Evolutionary conservation across 2,888 invertebrate species (phyloP), one percentile per base, ranked within the genome.

Genomic region (Agapetus fuscipes): DNA sequence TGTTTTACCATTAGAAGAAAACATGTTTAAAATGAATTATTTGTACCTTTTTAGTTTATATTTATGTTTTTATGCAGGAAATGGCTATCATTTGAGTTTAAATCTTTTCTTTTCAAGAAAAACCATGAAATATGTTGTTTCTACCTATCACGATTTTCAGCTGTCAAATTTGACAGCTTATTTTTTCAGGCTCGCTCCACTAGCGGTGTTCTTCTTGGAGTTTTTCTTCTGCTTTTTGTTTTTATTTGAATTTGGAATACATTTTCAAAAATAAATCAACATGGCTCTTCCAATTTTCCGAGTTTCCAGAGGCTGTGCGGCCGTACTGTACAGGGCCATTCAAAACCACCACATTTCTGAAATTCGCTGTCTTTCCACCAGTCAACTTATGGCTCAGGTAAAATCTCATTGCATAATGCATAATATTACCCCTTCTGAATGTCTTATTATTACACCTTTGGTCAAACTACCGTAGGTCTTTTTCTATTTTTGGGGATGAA

Each of bases 331-430:
- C 26, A 32, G 39, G 27, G 25, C 36, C 11, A 29, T 20, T 20
- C 16, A 36, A 32, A 31, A 39, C 9, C 30, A 20, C 13, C 32
- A 32, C 11, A 1, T 20, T 10, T 36, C 36, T 3, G 35, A 30
- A n/a, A 6, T 31, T 24, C 31, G 43, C 24, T 39, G 28, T 16
- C 14, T 43, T n/a, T 20, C 39, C 10, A 43, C 39, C 17, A 36
- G 34, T 14, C 32, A 36, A 34, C 14, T 43, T 36, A 34, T 43
- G 37, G 37, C 36, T 20, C 39, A 43, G 43, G 43, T 43, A 39
- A 16, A 28, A 32, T 20, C 5, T 4, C 20, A 20, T 20, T 20
- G 20, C 20, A 20, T 20, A 20, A 20, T 20, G 9, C n/a, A n/a
- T n/a, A n/a, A n/a, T n/a, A n/a, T n/a, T n/a, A n/a, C n/a, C n/a